Evolutionary conservation across 1,140 invertebrate species (phyloP), one percentile per base, ranked within the genome.

Genomic region (Eriocheir sinensis): DNA sequence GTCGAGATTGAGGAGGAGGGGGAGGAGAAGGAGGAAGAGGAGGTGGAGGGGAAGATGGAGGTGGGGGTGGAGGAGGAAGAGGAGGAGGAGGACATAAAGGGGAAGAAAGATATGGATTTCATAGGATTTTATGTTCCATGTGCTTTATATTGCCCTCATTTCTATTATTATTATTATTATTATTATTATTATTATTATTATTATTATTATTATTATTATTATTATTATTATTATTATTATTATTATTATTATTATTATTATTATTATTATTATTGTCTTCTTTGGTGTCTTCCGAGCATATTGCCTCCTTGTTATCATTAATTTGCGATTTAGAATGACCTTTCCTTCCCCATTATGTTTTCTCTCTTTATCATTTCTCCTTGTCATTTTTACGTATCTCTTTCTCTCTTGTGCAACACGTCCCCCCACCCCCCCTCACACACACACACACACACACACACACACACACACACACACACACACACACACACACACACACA

Each of bases 371-470:
- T n/a, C 36, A 12, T 27, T 32, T 83, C 80, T 53, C 80, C 60
- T 72, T 72, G 12, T 72, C 60, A 15, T n/a, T 15, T 83, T n/a
- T 34, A 9, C 30, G 15, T 38, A 9, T 38, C 80, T 38, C 80
- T 38, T n/a, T 83, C 36, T 83, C 36, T 38, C 30, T 34, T 21
- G n/a, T 34, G 8, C 80, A 4, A 89, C 86, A 89, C 86, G 41
- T 38, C 38, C 86, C 38, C 86, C 38, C 86, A 89, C 86, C 38
- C 86, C 38, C 86, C 38, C 86, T 41, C 86, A 89, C 86, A 89
- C 86, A 89, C 86, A 89, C 86, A 89, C 86, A 89, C 86, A 89
- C 86, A 89, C 86, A 89, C 88, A 89, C 88, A 89, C 88, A 89
- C 88, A 89, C 88, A 89, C 88, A 89, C 88, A 89, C 88, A 89